Conservation (phyloP, 92 coral and sea anemone genomes). For the Nematostella vectensis region DNA sequence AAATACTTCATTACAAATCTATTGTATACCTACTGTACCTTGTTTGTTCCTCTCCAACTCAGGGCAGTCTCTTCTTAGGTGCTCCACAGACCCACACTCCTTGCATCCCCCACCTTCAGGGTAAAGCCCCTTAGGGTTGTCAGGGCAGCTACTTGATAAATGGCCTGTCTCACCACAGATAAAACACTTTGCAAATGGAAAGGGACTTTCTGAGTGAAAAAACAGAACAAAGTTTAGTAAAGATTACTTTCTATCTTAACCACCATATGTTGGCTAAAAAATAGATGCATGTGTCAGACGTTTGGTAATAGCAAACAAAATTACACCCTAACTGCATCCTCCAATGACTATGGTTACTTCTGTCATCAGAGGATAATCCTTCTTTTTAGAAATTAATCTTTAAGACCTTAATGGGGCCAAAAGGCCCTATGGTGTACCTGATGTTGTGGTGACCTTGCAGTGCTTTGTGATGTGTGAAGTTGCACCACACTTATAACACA, state of each 20-base stretch:
- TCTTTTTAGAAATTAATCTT: no score
- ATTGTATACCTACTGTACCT: no score
- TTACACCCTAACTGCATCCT: no score
- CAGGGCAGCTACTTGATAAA: conserved; percentile 77
- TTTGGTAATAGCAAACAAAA: no score
- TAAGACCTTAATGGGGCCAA: no score
- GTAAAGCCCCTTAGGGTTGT: conserved; percentile 96
- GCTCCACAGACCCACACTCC: conserved; percentile 90
- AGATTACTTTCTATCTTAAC: no score
- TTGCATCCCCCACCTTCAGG: conserved; percentile 95
- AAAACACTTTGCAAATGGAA: conserved; percentile 96
- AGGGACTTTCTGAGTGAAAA: conserved; percentile 27
- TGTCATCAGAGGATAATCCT: no score
- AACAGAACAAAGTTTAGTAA: not conserved
- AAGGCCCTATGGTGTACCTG: no score
- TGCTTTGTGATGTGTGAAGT: conserved; percentile 74
- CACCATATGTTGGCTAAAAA: no score
- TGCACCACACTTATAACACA: conserved; percentile 88
- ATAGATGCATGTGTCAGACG: no score
- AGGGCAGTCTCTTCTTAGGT: conserved; percentile 88
- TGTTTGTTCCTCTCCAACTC: conserved; percentile 18
- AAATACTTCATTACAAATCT: no score
- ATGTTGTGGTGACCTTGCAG: conserved; percentile 27
- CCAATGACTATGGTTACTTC: no score
- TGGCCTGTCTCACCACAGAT: conserved; percentile 95